phyloP scores from a whole-genome alignment of 2,888 invertebrate genomes.

The Neoscelio sp. region DNA sequence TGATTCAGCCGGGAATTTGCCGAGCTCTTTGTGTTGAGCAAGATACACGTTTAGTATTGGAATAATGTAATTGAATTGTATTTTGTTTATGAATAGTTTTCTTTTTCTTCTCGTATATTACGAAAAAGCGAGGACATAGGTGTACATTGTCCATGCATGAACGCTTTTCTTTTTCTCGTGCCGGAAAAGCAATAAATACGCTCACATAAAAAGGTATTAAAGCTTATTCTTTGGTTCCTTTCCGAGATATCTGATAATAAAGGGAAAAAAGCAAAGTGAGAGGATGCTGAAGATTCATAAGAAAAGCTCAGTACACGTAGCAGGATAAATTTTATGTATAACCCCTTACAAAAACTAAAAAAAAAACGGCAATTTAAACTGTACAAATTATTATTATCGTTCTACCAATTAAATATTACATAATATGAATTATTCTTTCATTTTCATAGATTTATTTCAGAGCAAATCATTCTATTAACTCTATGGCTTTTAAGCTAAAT shows the following conservation, averaged over 20 bases:
- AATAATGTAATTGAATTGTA: slow-evolving; percentile 58
- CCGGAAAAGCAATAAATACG: slow-evolving; percentile 45
- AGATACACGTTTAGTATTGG: slow-evolving; percentile 42
- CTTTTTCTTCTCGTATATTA: slow-evolving; percentile 2
- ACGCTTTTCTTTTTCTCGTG: slow-evolving; percentile 21
- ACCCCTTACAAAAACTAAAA: slow-evolving; percentile 6
- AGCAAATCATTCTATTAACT: slow-evolving; percentile 52
- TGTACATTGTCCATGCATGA: slow-evolving; percentile 31
- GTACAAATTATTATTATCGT: slow-evolving; percentile 26
- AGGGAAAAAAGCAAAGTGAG: slow-evolving; percentile 6
- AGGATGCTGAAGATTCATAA: neutral
- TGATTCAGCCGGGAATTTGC: slow-evolving; percentile 16
- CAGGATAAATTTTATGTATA: neutral
- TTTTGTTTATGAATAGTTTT: slow-evolving; percentile 31
- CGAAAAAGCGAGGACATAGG: slow-evolving; percentile 15
- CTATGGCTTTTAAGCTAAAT: slow-evolving; percentile 53
- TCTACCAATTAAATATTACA: slow-evolving; percentile 22
- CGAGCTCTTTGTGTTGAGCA: slow-evolving; percentile 23
- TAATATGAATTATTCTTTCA: slow-evolving; percentile 38
- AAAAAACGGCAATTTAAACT: neutral
- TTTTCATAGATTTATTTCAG: slow-evolving; percentile 52
- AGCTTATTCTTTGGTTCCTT: slow-evolving; percentile 41
- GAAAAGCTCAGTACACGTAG: slow-evolving; percentile 3
- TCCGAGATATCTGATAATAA: slow-evolving; percentile 30
- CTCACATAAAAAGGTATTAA: slow-evolving; percentile 48